phyloP scores from a whole-genome alignment of 2,113 vertebrate species.

The Trematomus loennbergii region DNA sequence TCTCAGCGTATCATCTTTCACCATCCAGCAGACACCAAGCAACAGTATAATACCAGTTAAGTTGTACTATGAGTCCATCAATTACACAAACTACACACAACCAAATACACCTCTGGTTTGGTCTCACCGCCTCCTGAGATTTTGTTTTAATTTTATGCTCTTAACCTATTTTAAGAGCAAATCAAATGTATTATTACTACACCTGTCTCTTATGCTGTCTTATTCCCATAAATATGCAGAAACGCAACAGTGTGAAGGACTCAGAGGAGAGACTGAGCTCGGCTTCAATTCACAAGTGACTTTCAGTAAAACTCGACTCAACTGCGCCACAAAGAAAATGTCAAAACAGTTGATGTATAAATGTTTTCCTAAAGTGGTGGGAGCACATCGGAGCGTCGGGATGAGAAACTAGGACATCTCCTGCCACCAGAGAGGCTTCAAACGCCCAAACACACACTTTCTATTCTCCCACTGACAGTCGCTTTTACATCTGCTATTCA shows the following conservation, averaged over 20 bases:
- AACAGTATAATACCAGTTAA: too few species aligned
- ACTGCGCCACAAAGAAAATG: conserved; percentile 16
- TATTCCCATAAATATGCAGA: neutral
- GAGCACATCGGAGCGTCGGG: neutral
- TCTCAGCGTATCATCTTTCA: too few species aligned
- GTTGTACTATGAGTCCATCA: too few species aligned
- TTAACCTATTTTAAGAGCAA: too few species aligned
- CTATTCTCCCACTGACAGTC: neutral
- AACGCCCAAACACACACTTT: conserved; percentile 10
- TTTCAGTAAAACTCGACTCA: conserved; percentile 14
- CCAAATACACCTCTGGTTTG: too few species aligned
- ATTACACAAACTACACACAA: too few species aligned
- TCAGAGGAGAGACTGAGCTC: neutral
- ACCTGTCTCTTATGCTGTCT: neutral
- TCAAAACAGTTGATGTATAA: conserved; percentile 16
- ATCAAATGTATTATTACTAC: too few species aligned
- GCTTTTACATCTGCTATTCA: conserved; percentile 3
- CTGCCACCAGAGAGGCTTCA: conserved; percentile 41
- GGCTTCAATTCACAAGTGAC: conserved; percentile 11
- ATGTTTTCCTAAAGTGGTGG: conserved; percentile 26
- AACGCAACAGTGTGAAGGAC: neutral
- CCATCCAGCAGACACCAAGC: neutral
- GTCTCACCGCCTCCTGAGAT: neutral
- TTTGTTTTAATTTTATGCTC: too few species aligned
- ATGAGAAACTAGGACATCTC: conserved; percentile 43